Conservation (phyloP, 2,888 invertebrate genomes). For the Philereme vetulata region DNA sequence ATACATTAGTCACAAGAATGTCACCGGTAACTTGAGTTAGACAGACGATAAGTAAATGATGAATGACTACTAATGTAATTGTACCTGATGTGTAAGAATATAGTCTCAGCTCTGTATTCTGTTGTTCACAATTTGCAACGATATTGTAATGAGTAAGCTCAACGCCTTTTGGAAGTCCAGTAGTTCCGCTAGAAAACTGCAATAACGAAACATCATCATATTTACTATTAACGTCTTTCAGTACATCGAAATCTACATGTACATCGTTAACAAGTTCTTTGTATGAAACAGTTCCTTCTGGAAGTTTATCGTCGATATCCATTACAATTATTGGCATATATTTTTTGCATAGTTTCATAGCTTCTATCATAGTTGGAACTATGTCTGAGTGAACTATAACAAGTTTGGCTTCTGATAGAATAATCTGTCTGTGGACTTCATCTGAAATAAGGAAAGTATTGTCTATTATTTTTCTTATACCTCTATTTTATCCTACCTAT, state of each 20-base stretch:
- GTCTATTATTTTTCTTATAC: not conserved
- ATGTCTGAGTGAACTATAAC: constrained; percentile 84
- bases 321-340: constrained; percentile 79
- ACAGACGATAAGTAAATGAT: too few relatives aligned
- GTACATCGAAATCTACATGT: constrained; percentile 71
- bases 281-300: constrained; percentile 84
- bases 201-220: constrained; percentile 85
- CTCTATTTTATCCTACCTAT: not conserved
- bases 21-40: too few relatives aligned
- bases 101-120: constrained; percentile 53
- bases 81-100: constrained; percentile 60
- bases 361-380: constrained; percentile 71
- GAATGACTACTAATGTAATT: not conserved
- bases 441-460: constrained; percentile 70
- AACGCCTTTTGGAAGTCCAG: constrained; percentile 91
- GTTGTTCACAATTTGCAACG: constrained; percentile 73
- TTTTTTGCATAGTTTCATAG: constrained; percentile 69
- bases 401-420: constrained; percentile 82
- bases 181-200: constrained; percentile 94
- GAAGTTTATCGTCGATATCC: constrained; percentile 52
- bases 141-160: constrained; percentile 85
- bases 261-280: constrained; percentile 80
- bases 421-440: constrained; percentile 86
- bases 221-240: constrained; percentile 65
- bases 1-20: too few relatives aligned